phyloP scores from a whole-genome alignment of 2,797 vertebrate species.

The Pangasius krempfi region DNA sequence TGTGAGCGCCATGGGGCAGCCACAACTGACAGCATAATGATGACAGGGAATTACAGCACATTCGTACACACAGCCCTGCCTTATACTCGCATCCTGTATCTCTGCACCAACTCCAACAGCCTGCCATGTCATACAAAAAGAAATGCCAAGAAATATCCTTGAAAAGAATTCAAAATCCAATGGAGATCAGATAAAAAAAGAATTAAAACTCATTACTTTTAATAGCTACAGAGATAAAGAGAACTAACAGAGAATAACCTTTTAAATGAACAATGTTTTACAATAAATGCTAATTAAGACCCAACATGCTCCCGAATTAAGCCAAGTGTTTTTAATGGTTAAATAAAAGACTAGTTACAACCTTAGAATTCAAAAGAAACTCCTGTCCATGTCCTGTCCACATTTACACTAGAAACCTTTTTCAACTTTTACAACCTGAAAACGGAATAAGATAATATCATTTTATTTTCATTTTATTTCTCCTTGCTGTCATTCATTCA shows the following conservation, averaged over 20 bases:
- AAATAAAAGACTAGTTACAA: background rate
- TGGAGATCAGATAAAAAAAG: background rate
- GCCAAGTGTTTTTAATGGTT: background rate
- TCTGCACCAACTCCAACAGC: slow-evolving; percentile 3
- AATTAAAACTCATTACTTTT: background rate
- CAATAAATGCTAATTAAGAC: slow-evolving; percentile 10
- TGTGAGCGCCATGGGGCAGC: slow-evolving; percentile 48
- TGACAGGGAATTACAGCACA: slow-evolving; percentile 55
- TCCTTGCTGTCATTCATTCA: background rate
- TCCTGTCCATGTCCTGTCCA: too few relatives aligned
- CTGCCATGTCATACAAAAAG: slow-evolving; percentile 6
- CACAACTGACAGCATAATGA: slow-evolving; percentile 58
- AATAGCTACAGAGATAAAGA: background rate
- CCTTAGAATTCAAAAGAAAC: background rate
- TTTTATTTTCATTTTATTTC: slow-evolving; percentile 1
- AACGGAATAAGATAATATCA: background rate
- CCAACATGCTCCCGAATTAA: background rate
- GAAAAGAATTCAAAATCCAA: background rate
- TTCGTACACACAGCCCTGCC: slow-evolving; percentile 47
- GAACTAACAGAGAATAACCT: background rate
- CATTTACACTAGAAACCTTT: background rate
- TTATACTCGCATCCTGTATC: slow-evolving; percentile 57
- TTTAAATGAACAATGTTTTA: background rate
- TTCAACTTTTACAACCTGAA: background rate
- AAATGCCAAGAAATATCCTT: background rate